Conservation (phyloP, 2,113 vertebrate species). For the human (Homo sapiens) region DNA sequence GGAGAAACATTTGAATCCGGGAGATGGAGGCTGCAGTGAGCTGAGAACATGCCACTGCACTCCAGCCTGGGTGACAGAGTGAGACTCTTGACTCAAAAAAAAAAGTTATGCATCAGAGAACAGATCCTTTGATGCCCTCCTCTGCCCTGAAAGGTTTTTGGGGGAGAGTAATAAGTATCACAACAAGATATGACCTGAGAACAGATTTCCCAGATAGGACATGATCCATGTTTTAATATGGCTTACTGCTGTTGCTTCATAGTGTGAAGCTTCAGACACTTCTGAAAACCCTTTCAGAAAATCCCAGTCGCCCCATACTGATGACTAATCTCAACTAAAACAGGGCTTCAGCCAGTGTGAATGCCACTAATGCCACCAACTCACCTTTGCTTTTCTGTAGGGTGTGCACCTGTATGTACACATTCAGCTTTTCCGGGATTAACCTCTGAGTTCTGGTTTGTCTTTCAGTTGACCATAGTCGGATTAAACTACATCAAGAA, state of each 20-base stretch:
- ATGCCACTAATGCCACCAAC: neutral
- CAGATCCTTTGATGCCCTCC: neutral
- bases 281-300: neutral
- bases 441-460: constrained; percentile 69
- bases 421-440: neutral
- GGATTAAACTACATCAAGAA: constrained; percentile 94
- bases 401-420: accelerated
- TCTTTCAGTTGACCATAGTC: constrained; percentile 96
- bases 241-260: neutral
- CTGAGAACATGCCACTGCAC: no score
- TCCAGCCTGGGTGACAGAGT: no score
- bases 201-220: neutral
- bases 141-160: neutral
- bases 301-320: neutral
- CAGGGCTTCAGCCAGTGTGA: neutral
- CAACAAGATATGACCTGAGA: neutral
- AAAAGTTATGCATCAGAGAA: neutral
- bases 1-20: no score
- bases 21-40: no score
- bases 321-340: neutral
- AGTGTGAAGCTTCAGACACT: neutral
- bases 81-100: no score
- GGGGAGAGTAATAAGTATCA: neutral
- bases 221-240: neutral
- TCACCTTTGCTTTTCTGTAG: neutral